Evolutionary conservation across 1,140 invertebrate species (phyloP), one percentile per base, ranked within the genome.

Genomic region (Probaryconus sp.): DNA sequence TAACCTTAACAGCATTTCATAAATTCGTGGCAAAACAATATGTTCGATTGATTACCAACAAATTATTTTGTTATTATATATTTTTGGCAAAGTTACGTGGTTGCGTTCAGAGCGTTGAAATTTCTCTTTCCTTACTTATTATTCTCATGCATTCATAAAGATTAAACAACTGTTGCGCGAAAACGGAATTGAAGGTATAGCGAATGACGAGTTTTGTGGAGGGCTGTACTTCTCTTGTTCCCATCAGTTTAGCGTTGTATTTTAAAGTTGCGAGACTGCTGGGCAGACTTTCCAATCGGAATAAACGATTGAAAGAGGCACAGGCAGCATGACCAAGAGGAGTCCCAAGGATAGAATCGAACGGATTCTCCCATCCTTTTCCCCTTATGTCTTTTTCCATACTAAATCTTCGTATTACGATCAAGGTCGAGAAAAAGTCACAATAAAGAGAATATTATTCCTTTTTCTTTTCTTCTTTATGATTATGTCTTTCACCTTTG

Each of bases 341-440:
- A 10, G 16, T 5, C 9, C 24, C 48, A 10, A 50, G 61, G 6
- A 20, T 14, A 47, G 43, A 55, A 64, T 45, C 40, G 51, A 60
- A 55, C 63, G 55, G 51, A 71, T 56, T 74, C 72, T 74, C 77
- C 68, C 30, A 50, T 76, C 71, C 45, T 45, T 58, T 64, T 53
- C 43, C 67, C 28, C 38, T 75, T 53, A 3, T 26, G 53, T 71
- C 56, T 77, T 48, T 78, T 70, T 63, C 10, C 48, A 31, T 47
- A 58, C 55, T 74, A 42, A 58, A 72, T 63, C 35, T 72, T 70
- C 56, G 28, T 33, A 26, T 24, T 42, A 40, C 71, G 75, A 81
- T 80, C 73, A 81, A 81, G 80, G 80, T 43, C 79, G 70, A 71
- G 77, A 78, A 81, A 77, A 79, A 81, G 60, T 78, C 55, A 42